Conservation (phyloP, 2,113 vertebrate species). For the Xiphophorus couchianus region DNA sequence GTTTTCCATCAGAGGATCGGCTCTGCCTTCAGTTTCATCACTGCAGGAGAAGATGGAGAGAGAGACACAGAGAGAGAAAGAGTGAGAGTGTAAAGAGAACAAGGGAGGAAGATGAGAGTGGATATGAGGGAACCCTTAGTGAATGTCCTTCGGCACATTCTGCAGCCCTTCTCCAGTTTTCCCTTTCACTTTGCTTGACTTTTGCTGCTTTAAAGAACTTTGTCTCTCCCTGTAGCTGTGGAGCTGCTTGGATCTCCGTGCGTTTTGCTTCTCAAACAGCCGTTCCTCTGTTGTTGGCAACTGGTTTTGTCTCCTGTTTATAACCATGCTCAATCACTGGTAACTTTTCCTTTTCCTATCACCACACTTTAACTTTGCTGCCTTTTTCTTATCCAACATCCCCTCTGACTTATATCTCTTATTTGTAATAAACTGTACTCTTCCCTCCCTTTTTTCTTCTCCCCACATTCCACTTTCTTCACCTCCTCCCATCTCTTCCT, state of each 20-base stretch:
- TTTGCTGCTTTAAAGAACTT: constrained; percentile 9
- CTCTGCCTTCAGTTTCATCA: constrained; percentile 32
- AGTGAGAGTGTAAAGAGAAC: not conserved
- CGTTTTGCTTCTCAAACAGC: constrained; percentile 1
- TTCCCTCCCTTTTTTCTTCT: not conserved
- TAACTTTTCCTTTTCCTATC: not conserved
- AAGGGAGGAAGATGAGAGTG: not conserved
- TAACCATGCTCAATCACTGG: constrained; percentile 16
- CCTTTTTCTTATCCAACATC: not conserved
- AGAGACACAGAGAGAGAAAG: not conserved
- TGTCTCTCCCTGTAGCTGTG: constrained; percentile 13
- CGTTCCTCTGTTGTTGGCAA: constrained; percentile 17
- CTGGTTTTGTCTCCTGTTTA: constrained; percentile 15
- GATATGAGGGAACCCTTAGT: constrained; percentile 1
- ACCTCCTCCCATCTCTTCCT: not conserved
- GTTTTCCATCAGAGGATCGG: constrained; percentile 8
- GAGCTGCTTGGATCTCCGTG: constrained; percentile 18
- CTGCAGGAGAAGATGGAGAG: not conserved
- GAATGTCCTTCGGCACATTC: constrained; percentile 12
- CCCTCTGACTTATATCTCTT: not conserved
- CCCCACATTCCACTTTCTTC: not conserved
- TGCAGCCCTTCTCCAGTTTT: not conserved
- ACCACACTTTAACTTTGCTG: not conserved
- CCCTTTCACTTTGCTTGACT: constrained; percentile 20
- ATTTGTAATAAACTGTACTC: not conserved